Evolutionary conservation across 2,113 vertebrate genomes (phyloP), one percentile per base, ranked within the genome.

Genomic region (Pseudolaguvia tuberculata): DNA sequence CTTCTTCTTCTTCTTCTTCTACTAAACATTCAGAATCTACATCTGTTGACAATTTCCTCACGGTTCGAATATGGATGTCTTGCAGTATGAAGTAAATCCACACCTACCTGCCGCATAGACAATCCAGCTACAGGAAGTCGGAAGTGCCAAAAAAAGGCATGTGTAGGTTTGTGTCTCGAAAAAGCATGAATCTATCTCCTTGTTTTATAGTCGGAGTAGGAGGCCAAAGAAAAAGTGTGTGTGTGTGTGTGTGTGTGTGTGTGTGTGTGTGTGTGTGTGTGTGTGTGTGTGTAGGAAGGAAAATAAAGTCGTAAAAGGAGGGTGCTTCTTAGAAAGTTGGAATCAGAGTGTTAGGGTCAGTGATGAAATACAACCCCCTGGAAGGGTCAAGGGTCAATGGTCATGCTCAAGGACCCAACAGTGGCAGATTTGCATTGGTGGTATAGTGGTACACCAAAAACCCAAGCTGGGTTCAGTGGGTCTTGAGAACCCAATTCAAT

Each of bases 151-250:
- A 29, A 48, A 58, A 67, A 6, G 17, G 17, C 25, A 58, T 42
- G n/a, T 21, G 74, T 25, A 69, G n/a, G 27, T 25, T 57, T n/a
- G 53, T 31, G 25, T 66, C 62, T 66, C n/a, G 10, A 29, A 75
- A 75, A 75, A 57, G 25, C 39, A 45, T 25, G 71, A n/a, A n/a
- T n/a, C n/a, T n/a, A n/a, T n/a, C n/a, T n/a, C n/a, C n/a, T n/a
- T n/a, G 58, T 76, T 76, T 76, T 69, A 69, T 69, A 51, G 74
- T 35, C 6, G 14, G 53, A 47, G 65, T 51, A 58, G 65, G 45
- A n/a, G 45, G 13, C 55, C 5, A 17, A 42, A 35, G 18, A 50
- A 8, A 10, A 23, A 53, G 63, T 20, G 1, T 21, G 18, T 18
- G 15, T 58, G 69, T 69, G 69, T 58, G 69, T 53, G 58, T 2